Conservation (phyloP, 2,888 invertebrate species). For the Bombylius major region DNA sequence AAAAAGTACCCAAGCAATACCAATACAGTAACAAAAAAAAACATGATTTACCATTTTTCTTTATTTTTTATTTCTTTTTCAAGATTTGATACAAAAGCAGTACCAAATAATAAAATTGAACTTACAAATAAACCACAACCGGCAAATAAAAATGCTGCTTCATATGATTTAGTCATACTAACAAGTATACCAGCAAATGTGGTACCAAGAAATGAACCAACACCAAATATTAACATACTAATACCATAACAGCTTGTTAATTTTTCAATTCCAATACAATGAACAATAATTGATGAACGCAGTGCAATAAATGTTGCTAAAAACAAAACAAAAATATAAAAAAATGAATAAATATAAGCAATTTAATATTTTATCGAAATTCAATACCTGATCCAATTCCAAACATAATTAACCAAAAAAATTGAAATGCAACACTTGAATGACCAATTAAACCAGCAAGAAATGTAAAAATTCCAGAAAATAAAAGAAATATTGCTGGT, state of each 20-base stretch:
- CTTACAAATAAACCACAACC: conserved; percentile 14
- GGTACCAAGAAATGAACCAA: conserved; percentile 54
- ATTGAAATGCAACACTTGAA: not conserved
- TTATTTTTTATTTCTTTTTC: not conserved
- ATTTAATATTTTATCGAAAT: not conserved
- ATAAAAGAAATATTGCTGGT: conserved; percentile 14
- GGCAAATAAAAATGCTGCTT: conserved; percentile 22
- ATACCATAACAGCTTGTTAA: conserved; percentile 71
- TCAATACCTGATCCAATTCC: not conserved
- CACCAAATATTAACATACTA: conserved; percentile 59
- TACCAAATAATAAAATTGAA: not conserved
- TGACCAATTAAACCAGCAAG: conserved; percentile 43
- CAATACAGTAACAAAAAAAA: no score
- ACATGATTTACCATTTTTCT: no score
- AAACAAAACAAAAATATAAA: conserved; percentile 20
- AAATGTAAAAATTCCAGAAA: conserved; percentile 42
- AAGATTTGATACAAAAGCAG: not conserved
- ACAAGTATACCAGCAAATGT: conserved; percentile 31
- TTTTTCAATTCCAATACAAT: conserved; percentile 59
- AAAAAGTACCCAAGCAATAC: no score
- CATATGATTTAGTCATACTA: conserved; percentile 16
- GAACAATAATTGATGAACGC: conserved; percentile 63
- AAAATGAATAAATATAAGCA: not conserved
- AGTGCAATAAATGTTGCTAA: conserved; percentile 63
- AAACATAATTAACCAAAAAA: conserved; percentile 4